A percentile compares a stretch with the other conserved stretches of the same genome.
Conservation (phyloP, 2,888 invertebrate genomes). For the Meghimatium bilineatum region DNA sequence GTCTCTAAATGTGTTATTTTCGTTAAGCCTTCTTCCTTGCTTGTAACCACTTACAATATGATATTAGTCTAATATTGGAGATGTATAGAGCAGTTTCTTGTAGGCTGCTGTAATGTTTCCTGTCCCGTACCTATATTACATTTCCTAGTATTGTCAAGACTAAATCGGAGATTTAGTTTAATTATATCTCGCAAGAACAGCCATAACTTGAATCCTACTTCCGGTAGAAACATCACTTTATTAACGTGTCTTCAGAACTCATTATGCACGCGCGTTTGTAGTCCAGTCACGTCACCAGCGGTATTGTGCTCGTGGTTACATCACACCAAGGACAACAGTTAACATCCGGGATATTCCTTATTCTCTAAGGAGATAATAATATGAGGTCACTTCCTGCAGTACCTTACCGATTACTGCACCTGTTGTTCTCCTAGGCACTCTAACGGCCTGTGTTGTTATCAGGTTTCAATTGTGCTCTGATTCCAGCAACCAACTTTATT, state of each 20-base stretch:
- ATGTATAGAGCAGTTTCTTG: too few species aligned
- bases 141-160: too few species aligned
- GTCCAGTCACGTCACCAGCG: conserved; percentile 5
- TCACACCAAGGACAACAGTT: neutral
- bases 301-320: neutral
- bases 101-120: too few species aligned
- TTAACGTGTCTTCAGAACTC: neutral
- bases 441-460: neutral
- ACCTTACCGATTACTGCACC: conserved; percentile 5
- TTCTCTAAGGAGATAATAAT: neutral
- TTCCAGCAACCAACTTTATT: neutral
- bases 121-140: too few species aligned
- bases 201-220: too few species aligned
- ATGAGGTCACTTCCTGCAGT: conserved; percentile 23
- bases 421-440: neutral
- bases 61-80: too few species aligned
- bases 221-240: neutral
- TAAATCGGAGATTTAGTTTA: too few species aligned
- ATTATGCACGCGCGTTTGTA: neutral
- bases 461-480: neutral
- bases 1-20: too few species aligned
- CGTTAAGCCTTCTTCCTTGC: too few species aligned
- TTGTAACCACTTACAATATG: too few species aligned
- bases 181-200: too few species aligned
- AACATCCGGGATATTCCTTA: neutral